These are phyloP conservation scores for Nomada lathburiana DNA, from an alignment of 2,888 invertebrate species.

Conservation along the genomic window DNA sequence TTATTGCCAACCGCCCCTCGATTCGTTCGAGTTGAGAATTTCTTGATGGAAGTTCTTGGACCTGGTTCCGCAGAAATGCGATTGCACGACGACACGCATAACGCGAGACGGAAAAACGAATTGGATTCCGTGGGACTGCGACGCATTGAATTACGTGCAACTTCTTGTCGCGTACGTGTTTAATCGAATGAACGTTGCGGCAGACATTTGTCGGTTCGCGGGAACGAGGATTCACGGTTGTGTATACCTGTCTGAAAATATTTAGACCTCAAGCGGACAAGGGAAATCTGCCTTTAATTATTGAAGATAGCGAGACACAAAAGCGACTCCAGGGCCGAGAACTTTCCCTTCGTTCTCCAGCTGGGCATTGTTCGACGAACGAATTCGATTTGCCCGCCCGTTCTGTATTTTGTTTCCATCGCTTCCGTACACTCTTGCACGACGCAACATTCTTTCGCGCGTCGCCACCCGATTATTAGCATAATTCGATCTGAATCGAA, in stretches of 20 bases:
- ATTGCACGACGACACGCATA: neutral
- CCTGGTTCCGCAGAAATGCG: neutral
- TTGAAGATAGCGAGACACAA: neutral
- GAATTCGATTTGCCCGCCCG: conserved; percentile 23
- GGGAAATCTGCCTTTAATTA: neutral
- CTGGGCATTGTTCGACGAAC: neutral
- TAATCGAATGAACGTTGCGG: too few relatives aligned
- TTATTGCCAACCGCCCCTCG: neutral
- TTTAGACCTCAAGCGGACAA: too few relatives aligned
- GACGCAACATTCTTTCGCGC: conserved; percentile 29
- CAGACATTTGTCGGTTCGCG: too few relatives aligned
- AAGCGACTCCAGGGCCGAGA: neutral
- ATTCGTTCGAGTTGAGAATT: neutral
- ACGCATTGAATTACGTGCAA: too few relatives aligned
- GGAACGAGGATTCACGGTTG: too few relatives aligned
- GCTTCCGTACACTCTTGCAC: neutral
- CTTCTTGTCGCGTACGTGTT: too few relatives aligned
- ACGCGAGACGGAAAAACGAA: neutral
- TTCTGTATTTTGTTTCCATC: neutral
- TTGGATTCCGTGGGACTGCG: too few relatives aligned
- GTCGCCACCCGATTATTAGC: conserved; percentile 42
- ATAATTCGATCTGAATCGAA: conserved; percentile 56
- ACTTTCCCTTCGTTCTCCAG: neutral
- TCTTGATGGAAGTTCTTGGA: neutral
- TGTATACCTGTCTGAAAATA: too few relatives aligned